phyloP scores from a whole-genome alignment of 2,888 invertebrate genomes.

The Oscheius sp. region DNA sequence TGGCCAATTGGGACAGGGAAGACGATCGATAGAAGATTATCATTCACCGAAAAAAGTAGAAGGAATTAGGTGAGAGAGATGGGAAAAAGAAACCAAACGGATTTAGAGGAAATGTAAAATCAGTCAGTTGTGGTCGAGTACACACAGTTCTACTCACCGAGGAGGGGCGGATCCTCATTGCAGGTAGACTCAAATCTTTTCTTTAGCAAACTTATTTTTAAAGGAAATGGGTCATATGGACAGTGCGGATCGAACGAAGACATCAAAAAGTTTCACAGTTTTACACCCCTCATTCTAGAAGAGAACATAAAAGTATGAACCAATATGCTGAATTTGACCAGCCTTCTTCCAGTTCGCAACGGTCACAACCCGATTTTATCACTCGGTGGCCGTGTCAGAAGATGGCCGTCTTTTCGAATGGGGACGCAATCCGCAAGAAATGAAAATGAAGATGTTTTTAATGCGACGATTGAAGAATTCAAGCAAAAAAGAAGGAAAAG shows the following conservation, averaged over 20 bases:
- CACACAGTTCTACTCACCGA: conserved; percentile 55
- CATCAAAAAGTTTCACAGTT: conserved; percentile 51
- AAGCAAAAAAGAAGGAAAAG: conserved; percentile 38
- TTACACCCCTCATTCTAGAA: conserved; percentile 40
- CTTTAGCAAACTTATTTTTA: conserved; percentile 8
- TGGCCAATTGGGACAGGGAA: conserved; percentile 64
- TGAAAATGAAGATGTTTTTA: conserved; percentile 63
- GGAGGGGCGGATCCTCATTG: conserved; percentile 42
- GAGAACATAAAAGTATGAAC: conserved; percentile 23
- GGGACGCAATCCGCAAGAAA: conserved; percentile 68
- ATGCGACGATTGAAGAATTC: conserved; percentile 56
- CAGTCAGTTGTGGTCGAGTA: conserved; percentile 55
- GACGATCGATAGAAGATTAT: conserved; percentile 18
- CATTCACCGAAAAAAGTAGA: conserved; percentile 43
- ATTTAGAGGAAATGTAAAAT: conserved; percentile 30
- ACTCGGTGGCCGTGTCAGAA: conserved; percentile 62
- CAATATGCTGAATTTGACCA: background rate
- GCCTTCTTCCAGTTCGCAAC: conserved; percentile 31
- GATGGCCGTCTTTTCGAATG: conserved; percentile 58
- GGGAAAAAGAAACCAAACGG: background rate
- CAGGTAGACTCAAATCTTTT: conserved; percentile 25
- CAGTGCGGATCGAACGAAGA: conserved; percentile 55
- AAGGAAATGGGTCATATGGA: conserved; percentile 57
- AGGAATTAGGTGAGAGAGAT: conserved; percentile 33
- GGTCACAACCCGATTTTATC: conserved; percentile 60